Base-by-base conservation (phyloP, 1,140 invertebrate genomes). In the Cydia pomonella region DNA sequence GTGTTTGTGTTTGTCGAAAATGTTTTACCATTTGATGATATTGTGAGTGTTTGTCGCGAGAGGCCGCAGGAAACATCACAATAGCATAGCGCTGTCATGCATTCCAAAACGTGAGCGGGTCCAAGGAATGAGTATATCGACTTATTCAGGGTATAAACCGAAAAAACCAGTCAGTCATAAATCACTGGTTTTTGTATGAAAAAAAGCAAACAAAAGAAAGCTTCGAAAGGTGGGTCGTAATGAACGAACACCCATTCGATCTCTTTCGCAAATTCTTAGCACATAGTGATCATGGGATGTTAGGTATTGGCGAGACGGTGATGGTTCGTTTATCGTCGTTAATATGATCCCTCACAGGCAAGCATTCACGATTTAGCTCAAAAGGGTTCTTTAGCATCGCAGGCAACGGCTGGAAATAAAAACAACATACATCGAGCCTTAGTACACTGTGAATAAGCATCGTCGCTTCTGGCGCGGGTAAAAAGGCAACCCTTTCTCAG, bases 371-470 rank as follows among this genome's bases (percentile, higher is more conserved):
- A 90, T 92, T 91, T 93, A 93, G 90, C 91, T 93, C 91, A 92
- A 92, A 92, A 92, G 90, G 92, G 91, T 86, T 91, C 85, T 89
- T 91, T 93, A 93, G 92, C 92, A 90, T 92, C 90, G 90, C 91
- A 92, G 93, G 91, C 92, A 90, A 91, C 88, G 85, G 91, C 93
- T 93, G 93, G 90, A 93, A 93, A 92, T 90, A 93, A 93, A 93
- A 93, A 92, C 89, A 92, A 92, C 91, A 92, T 91, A 92, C 87
- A 92, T 92, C 91, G 90, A 90, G 90, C 90, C 91, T 92, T 91
- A 90, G 85, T 91, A 91, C 88, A 88, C 84, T 86, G 84, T 87
- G 85, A 64, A 75, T 59, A 69, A 69, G 64, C 64, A 41, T 74
- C 29, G 63, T 59, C 53, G 47, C 44, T 59, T 62, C 12, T 47